Percentiles rank a stretch among this genome's conserved stretches.
These are phyloP conservation scores for Pasiphila rectangulata DNA, from an alignment of 2,888 invertebrate genomes.

Conservation along the genomic window DNA sequence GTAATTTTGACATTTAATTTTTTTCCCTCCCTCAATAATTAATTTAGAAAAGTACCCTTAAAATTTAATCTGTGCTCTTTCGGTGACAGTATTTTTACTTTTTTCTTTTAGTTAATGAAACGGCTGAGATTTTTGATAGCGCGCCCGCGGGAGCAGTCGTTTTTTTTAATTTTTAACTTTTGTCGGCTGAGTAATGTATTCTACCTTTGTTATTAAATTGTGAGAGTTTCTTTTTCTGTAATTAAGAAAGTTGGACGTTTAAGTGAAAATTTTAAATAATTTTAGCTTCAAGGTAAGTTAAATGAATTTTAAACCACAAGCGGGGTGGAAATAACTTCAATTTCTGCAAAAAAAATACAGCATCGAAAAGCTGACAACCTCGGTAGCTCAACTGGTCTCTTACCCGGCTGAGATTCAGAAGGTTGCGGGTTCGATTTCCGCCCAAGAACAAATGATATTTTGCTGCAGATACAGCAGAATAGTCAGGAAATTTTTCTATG, in stretches of 20 bases:
- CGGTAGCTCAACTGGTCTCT: too few relatives aligned
- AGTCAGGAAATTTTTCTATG: too few relatives aligned
- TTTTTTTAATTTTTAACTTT: slow-evolving; percentile 49
- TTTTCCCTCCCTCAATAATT: slow-evolving; percentile 69
- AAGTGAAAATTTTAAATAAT: slow-evolving; percentile 1
- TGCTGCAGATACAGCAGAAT: too few relatives aligned
- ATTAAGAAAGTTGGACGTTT: slow-evolving; percentile 35
- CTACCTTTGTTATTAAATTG: slow-evolving; percentile 49
- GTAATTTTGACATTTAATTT: slow-evolving; percentile 80
- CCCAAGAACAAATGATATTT: too few relatives aligned
- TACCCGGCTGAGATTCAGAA: too few relatives aligned
- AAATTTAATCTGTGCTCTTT: slow-evolving; percentile 75
- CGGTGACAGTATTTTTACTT: slow-evolving; percentile 60
- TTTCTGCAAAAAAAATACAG: too few relatives aligned
- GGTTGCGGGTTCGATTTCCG: too few relatives aligned
- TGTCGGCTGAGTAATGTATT: slow-evolving; percentile 56
- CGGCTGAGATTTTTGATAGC: slow-evolving; percentile 69
- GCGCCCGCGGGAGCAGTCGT: slow-evolving; percentile 32
- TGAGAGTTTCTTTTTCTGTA: slow-evolving; percentile 39
- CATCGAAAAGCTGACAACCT: too few relatives aligned
- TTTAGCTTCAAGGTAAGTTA: not conserved
- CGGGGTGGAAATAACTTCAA: not conserved
- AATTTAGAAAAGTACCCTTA: slow-evolving; percentile 73
- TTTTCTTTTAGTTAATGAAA: slow-evolving; percentile 64
- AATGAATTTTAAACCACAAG: not conserved